These are phyloP conservation scores for Tachuris rubrigastra DNA, from an alignment of 2,113 vertebrate genomes.

Conservation along the genomic window DNA sequence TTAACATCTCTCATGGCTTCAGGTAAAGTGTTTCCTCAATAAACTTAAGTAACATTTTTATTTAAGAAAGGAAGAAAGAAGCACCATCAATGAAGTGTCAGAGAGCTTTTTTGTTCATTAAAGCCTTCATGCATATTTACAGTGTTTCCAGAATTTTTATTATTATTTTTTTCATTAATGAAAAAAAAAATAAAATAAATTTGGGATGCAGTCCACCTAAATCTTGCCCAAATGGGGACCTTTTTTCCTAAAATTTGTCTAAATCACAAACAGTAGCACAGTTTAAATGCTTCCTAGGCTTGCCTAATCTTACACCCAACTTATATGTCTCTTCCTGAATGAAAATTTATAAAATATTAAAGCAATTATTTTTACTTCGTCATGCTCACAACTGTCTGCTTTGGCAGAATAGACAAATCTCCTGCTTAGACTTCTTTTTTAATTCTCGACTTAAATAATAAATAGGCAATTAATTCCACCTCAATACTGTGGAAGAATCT, in stretches of 20 bases:
- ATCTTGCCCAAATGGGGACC: not conserved
- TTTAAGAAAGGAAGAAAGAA: not conserved
- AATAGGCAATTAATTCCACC: not conserved
- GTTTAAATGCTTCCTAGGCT: not conserved
- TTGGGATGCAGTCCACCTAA: not conserved
- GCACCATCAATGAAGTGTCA: not conserved
- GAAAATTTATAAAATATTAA: not conserved
- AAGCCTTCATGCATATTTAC: not conserved
- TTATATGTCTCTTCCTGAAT: not conserved
- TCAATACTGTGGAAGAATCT: not conserved
- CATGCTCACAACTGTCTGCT: not conserved
- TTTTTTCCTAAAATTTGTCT: not conserved
- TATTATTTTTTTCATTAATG: not conserved
- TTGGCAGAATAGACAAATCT: not conserved
- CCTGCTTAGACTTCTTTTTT: not conserved
- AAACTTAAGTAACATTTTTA: not conserved
- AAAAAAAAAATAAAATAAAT: not conserved
- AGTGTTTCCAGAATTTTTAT: not conserved
- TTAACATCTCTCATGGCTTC: not conserved
- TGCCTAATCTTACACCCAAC: not conserved
- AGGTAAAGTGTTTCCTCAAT: not conserved
- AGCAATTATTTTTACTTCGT: not conserved
- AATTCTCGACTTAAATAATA: not conserved
- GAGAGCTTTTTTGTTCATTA: not conserved
- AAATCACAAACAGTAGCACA: not conserved